Base-by-base conservation (phyloP, 2,113 vertebrate species). In the Gobius niger region DNA sequence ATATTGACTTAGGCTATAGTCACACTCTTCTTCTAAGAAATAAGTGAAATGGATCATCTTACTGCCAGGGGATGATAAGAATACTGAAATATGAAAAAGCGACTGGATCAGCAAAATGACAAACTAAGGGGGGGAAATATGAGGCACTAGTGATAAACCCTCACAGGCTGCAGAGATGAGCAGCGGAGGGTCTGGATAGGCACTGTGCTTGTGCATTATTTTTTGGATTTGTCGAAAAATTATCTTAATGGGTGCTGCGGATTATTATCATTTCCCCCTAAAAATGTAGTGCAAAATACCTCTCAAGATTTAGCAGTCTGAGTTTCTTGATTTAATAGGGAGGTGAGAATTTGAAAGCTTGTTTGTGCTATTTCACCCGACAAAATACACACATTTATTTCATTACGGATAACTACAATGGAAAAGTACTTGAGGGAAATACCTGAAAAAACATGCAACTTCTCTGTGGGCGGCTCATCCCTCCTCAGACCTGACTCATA, bases 21-120 rank as follows among this genome's bases (percentile, higher is more conserved):
- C 90, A 85, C 84, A 88, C 87, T 34, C 24, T 16, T 54, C 52
- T 88, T 88, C 82, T 83, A 77, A 87, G 87, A 89, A 86, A 85
- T 87, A 91, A 85, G 82, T 89, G 82, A 89, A 90, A 89, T 86
- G 85, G 88, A 90, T 90, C 86, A 88, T 91, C 85, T 89, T 83
- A 88, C 87, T 90, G 90, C 84, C 70, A 63, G 84, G 56, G 77
- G 78, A 88, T 80, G 90, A 91, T 91, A 90, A 90, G 87, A 91
- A 89, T 90, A 87, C 85, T 87, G 87, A 88, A 91, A 90, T 88
- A 87, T 89, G 86, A 80, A 87, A 89, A 91, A 90, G 86, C 77
- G 78, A 81, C 46, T 49, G 84, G 84, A 87, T 90, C 88, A 90
- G 89, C 89, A 90, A 85, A 91, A 88, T 85, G 85, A 88, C 84